Conservation (phyloP, 2,797 vertebrate genomes). For the Gila robusta region DNA sequence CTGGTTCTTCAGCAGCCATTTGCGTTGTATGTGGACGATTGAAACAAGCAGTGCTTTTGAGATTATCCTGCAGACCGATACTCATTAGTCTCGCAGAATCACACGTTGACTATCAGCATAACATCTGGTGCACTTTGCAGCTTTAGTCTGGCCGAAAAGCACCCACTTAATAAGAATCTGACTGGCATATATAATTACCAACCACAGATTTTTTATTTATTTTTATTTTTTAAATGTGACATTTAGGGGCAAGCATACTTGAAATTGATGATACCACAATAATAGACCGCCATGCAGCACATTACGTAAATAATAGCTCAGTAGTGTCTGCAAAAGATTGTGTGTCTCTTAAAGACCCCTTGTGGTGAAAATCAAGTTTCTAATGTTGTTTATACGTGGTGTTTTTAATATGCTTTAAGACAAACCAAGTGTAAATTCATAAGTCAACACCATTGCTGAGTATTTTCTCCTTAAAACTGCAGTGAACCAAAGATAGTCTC, state of each 20-base stretch:
- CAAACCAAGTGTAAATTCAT: too few species aligned
- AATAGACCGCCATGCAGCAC: background rate
- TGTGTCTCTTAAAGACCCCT: background rate
- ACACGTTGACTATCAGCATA: slow-evolving; percentile 17
- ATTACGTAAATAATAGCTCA: background rate
- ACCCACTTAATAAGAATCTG: background rate
- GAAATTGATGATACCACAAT: background rate
- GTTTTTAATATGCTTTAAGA: too few species aligned
- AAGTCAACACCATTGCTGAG: too few species aligned
- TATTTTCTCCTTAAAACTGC: too few species aligned
- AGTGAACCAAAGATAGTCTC: too few species aligned
- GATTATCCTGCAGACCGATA: slow-evolving; percentile 29
- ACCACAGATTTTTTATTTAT: background rate
- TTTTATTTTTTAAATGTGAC: background rate
- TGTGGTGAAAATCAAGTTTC: too few species aligned
- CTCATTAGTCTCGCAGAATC: slow-evolving; percentile 23
- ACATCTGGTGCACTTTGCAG: slow-evolving; percentile 14
- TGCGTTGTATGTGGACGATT: slow-evolving; percentile 32
- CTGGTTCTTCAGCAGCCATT: slow-evolving; percentile 34
- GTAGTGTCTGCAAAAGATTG: background rate
- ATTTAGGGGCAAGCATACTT: background rate
- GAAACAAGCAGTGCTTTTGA: slow-evolving; percentile 41
- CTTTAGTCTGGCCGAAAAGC: background rate
- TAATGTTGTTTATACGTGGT: too few species aligned
- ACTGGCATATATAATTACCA: slow-evolving; percentile 7